Percentiles rank a stretch among this genome's conserved stretches.
Evolutionary conservation across 2,888 invertebrate genomes (phyloP).

Genomic region (Thereva nobilitata): DNA sequence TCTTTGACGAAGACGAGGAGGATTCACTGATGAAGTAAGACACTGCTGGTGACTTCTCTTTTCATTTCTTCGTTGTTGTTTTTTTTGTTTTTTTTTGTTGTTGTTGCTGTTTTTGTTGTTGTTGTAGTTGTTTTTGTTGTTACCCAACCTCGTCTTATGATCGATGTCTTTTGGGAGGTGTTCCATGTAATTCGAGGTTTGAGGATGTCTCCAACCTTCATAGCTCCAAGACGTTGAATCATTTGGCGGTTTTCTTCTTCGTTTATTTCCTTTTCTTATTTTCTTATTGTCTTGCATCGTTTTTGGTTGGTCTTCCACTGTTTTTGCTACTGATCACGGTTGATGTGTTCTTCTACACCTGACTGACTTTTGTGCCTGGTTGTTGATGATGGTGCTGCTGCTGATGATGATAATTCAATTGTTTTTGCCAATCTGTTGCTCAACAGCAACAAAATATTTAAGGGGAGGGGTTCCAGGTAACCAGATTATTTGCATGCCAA

Average conservation of each 20-base stretch:
- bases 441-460: too few species aligned
- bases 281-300: conserved; percentile 26
- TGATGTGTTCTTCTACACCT: conserved; percentile 38
- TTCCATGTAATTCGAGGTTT: conserved; percentile 43
- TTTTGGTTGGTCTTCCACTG: conserved; percentile 38
- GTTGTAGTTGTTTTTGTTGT: too few species aligned
- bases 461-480: neutral
- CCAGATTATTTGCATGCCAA: conserved; percentile 6
- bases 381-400: neutral
- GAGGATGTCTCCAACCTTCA: conserved; percentile 40
- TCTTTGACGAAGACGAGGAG: conserved; percentile 18
- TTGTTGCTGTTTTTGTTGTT: too few species aligned
- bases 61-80: conserved; percentile 20
- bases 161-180: conserved; percentile 44
- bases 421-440: neutral
- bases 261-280: conserved; percentile 25
- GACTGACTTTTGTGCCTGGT: conserved; percentile 35
- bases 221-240: too few species aligned
- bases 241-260: conserved; percentile 18
- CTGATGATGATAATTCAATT: conserved; percentile 22
- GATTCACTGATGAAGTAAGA: conserved; percentile 16
- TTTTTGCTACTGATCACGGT: conserved; percentile 39
- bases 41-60: conserved; percentile 22
- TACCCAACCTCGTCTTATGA: conserved; percentile 40
- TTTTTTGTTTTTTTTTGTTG: too few species aligned